Base-by-base conservation (phyloP, 2,888 invertebrate species). In the Aromia moschata region DNA sequence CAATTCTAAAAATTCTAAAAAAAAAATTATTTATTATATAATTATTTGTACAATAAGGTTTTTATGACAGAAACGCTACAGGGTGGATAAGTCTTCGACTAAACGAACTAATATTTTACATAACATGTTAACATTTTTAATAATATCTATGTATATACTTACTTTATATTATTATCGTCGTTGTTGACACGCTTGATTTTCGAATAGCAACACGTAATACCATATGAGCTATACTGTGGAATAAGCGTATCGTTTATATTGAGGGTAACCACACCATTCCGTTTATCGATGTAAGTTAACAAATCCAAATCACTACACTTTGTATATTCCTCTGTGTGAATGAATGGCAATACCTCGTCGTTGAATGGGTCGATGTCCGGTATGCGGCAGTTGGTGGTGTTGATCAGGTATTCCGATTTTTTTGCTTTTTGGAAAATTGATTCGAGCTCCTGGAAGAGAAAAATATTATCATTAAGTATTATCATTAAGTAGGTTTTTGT, bases 151-250 rank as follows among this genome's bases (percentile, higher is more conserved):
- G n/a, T n/a, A 38, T 17, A 33, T 33, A 62, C 64, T 65, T 64
- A 74, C 73, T 44, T 64, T 16, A 72, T 63, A 31, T 65, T 40
- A 40, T 70, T 59, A 53, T 74, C 74, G 38, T 68, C 65, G 18
- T 59, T 64, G 20, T 67, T 59, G 20, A 47, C 36, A 14, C 58
- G 61, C 51, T 60, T 20, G 38, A 63, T 64, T 44, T 75, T 70
- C 0, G 76, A 74, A 65, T 80, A 80, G 64, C 73, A 73, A 63
- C 73, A 73, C 9, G 40, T 53, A 15, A 72, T 56, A 57, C 40
- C 58, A 33, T 67, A 67, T 58, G 33, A 55, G 56, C 69, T 71
- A 58, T 80, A 79, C n/a, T 56, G 54, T 20, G 52, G 30, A 7
- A 71, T 25, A 7, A 64, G 56, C 45, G 63, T 66, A 18, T 59